These are phyloP conservation scores for Cantharis rufa DNA, from an alignment of 2,888 invertebrate genomes.

Conservation along the genomic window DNA sequence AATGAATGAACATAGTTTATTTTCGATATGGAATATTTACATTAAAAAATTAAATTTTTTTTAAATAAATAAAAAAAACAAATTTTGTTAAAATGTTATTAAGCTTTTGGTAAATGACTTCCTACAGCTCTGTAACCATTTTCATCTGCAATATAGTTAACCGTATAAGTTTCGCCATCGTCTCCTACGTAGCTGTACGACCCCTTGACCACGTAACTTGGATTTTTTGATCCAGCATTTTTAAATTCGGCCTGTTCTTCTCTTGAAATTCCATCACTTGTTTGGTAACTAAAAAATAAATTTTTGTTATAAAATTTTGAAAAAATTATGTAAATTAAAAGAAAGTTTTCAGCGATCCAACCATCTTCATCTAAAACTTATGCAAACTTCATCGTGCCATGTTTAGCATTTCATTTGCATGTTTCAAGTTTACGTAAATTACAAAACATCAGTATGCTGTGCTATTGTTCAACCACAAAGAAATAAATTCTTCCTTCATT, in stretches of 20 bases:
- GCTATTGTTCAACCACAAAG: not conserved
- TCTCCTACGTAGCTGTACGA: conserved; percentile 62
- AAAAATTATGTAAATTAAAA: too few species aligned
- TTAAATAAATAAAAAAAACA: too few species aligned
- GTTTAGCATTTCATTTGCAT: too few species aligned
- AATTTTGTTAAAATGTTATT: not conserved
- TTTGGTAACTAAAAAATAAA: conserved; percentile 42
- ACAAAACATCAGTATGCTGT: too few species aligned
- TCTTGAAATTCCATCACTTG: conserved; percentile 61
- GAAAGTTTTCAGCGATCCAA: too few species aligned
- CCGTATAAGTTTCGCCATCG: conserved; percentile 59
- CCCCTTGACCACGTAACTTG: conserved; percentile 58
- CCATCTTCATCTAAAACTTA: too few species aligned
- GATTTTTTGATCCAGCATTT: conserved; percentile 57
- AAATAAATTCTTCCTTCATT: not conserved
- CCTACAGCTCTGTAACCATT: conserved; percentile 58
- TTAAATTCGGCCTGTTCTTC: conserved; percentile 56
- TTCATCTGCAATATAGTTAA: conserved; percentile 62
- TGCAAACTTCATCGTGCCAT: too few species aligned
- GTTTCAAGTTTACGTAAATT: too few species aligned
- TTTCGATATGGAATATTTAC: too few species aligned
- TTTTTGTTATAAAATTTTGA: too few species aligned
- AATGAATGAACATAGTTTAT: too few species aligned
- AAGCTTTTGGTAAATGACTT: conserved; percentile 42
- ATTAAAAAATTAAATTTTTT: too few species aligned